Conservation (phyloP, 2,888 invertebrate species). For the Buathra laborator region DNA sequence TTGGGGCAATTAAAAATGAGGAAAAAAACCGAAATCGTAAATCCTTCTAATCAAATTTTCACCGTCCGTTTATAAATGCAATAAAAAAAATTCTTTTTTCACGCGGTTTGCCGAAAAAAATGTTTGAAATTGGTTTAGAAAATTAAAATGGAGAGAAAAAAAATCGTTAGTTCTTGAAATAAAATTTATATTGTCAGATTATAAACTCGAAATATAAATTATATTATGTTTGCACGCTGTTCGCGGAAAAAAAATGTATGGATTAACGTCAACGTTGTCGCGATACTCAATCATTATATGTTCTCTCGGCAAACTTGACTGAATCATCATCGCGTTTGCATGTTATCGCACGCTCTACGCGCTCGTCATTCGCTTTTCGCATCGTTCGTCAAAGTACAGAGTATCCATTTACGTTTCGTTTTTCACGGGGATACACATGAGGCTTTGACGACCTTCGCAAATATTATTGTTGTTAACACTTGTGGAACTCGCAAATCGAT, state of each 20-base stretch:
- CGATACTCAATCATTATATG: conserved; percentile 7
- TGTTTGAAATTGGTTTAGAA: no score
- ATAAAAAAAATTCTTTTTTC: no score
- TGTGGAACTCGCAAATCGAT: not conserved
- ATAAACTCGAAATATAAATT: not conserved
- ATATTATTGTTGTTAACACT: conserved; percentile 12
- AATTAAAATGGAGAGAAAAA: no score
- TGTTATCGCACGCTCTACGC: not conserved
- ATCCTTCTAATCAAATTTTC: not conserved
- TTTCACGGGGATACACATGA: no score
- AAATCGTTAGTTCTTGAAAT: no score
- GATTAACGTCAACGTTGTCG: not conserved
- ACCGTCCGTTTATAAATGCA: no score
- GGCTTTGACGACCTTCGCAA: not conserved
- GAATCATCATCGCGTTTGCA: conserved; percentile 34
- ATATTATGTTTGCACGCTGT: not conserved
- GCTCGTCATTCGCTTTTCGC: not conserved
- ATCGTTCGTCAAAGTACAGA: conserved; percentile 16
- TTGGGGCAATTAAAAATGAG: no score
- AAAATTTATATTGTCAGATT: not conserved
- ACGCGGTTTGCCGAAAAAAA: no score
- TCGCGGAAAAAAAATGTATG: not conserved
- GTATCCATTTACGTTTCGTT: conserved; percentile 17
- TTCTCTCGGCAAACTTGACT: not conserved
- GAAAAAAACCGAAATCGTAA: not conserved